Percentiles rank a stretch among this genome's conserved stretches.
These are phyloP conservation scores for Cochlearius cochlearius DNA, from an alignment of 2,113 vertebrate genomes.

Conservation along the genomic window DNA sequence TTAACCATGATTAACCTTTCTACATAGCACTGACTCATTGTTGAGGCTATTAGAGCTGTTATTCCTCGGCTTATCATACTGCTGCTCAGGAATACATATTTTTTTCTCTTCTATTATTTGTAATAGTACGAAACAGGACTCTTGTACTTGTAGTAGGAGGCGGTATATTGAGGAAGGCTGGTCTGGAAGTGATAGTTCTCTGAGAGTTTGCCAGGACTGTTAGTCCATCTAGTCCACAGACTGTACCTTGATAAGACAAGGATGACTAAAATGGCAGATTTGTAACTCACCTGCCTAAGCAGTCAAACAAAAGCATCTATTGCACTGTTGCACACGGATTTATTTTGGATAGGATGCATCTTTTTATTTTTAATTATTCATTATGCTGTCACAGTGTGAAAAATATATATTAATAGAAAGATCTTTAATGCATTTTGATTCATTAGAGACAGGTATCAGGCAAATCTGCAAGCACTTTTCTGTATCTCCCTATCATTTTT, in stretches of 20 bases:
- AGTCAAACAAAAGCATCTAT: not conserved
- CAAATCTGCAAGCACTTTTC: not conserved
- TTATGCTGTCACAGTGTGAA: not conserved
- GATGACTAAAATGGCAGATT: not conserved
- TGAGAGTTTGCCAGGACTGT: not conserved
- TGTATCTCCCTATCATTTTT: not conserved
- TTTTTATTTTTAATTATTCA: not conserved
- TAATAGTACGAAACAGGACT: not conserved
- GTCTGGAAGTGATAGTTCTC: not conserved
- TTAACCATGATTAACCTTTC: constrained; percentile 42
- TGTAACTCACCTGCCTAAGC: not conserved
- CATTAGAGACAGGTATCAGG: not conserved
- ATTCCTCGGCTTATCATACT: not conserved
- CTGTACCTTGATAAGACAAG: not conserved
- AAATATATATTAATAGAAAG: not conserved
- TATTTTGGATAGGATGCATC: not conserved
- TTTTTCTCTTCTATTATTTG: not conserved
- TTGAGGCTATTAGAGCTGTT: not conserved
- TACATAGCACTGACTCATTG: not conserved
- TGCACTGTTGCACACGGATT: not conserved
- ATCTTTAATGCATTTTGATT: not conserved
- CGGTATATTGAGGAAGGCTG: not conserved
- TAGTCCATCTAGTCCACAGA: not conserved
- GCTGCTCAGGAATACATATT: not conserved
- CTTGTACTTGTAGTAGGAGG: not conserved